Evolutionary conservation across 2,113 vertebrate genomes (phyloP), one percentile per base, ranked within the genome.

Genomic region (Oncorhynchus tshawytscha): DNA sequence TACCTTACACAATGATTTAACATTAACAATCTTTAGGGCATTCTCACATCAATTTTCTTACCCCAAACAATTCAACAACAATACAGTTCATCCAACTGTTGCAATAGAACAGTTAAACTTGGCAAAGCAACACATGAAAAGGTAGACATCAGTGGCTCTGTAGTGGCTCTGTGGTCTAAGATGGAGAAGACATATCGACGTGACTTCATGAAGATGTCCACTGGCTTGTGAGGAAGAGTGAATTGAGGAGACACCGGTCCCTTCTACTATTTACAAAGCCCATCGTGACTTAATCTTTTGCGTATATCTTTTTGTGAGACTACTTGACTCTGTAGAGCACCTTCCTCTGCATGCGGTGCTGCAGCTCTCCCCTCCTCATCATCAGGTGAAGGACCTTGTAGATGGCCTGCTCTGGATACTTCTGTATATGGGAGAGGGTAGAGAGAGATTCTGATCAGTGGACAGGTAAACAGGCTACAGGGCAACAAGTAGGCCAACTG

Each of bases 281-380:
- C 49, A 60, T 0, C 0, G 49, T 59, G 1, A 7, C 22, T 45
- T 39, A 8, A 45, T 3, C 2, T 11, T 45, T 12, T 11, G 39
- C 39, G 39, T 20, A 2, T n/a, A 2, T n/a, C 59, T 5, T n/a
- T n/a, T 13, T 62, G 59, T 9, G 0, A 1, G 59, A 59, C 84
- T 94, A 99, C 88, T 97, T 98, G 91, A 99, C 93, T 74, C 98
- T 95, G 88, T 96, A 99, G 20, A 99, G 96, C 9, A 98, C 97
- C 78, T 99, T 99, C 84, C 97, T 96, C 86, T 99, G 98, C 95
- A 99, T 94, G 80, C 97, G 97, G 85, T 99, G 98, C 93, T 99
- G 98, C 68, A 99, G 90, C 91, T 99, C 98, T 0, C 98, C 98
- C 0, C 97, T 92, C 20, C 97, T 92, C 93, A 99, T 84, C 98